Conservation (phyloP, 1,140 invertebrate genomes). For the Platyscapa corneri region DNA sequence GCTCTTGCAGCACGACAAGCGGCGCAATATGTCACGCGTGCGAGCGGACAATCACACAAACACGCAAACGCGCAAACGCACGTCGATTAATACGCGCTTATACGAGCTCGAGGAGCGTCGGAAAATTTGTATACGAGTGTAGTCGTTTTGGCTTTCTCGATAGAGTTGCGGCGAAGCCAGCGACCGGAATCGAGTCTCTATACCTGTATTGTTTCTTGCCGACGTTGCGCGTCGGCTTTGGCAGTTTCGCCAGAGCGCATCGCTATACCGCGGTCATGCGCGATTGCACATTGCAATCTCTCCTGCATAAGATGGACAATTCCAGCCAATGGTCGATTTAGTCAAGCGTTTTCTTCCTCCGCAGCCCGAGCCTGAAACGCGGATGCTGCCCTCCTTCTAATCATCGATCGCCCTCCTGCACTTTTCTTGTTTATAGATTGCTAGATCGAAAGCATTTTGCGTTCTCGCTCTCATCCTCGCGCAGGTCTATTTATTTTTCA, state of each 20-base stretch:
- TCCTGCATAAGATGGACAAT: no score
- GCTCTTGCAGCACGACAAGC: neutral
- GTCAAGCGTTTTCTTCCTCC: no score
- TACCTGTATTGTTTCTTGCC: slow-evolving; percentile 64
- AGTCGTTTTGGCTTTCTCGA: slow-evolving; percentile 19
- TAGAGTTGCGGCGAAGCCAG: slow-evolving; percentile 52
- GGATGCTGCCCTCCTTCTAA: slow-evolving; percentile 8
- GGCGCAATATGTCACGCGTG: no score
- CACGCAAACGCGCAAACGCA: neutral
- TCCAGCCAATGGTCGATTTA: no score
- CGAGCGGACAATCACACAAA: neutral
- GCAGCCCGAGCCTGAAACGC: no score
- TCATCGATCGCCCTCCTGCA: no score
- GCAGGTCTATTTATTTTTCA: no score
- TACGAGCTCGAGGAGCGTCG: no score
- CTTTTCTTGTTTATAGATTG: neutral
- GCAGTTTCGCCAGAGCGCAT: neutral
- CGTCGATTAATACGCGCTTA: neutral
- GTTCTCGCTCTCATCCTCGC: neutral
- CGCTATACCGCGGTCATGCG: slow-evolving; percentile 36
- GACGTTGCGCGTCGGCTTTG: slow-evolving; percentile 57
- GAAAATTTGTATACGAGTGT: neutral
- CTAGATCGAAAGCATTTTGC: slow-evolving; percentile 21
- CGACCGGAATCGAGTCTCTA: slow-evolving; percentile 21
- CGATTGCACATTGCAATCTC: slow-evolving; percentile 59